phyloP scores from a whole-genome alignment of 2,797 vertebrate species.

The Scyliorhinus canicula region DNA sequence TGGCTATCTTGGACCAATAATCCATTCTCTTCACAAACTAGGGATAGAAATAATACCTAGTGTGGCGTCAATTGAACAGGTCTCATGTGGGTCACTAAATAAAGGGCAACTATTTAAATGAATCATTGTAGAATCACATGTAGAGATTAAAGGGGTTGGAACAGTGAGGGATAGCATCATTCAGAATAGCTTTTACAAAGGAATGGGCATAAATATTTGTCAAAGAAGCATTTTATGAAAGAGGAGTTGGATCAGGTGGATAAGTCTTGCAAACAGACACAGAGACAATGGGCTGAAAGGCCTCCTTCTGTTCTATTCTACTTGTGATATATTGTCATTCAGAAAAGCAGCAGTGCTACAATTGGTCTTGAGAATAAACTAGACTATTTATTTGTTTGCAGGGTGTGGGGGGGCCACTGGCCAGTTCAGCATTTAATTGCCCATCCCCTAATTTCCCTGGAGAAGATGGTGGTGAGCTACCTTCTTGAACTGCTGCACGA shows the following conservation, averaged over 20 bases:
- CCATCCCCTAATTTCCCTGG: too few relatives aligned
- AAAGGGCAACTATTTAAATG: background rate
- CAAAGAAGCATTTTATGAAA: too few relatives aligned
- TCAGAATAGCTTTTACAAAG: too few relatives aligned
- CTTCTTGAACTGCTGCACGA: too few relatives aligned
- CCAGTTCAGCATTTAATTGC: too few relatives aligned
- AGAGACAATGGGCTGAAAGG: too few relatives aligned
- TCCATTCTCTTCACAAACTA: background rate
- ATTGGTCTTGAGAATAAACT: background rate
- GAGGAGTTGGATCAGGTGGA: too few relatives aligned
- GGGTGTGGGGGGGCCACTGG: too few relatives aligned
- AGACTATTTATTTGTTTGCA: background rate
- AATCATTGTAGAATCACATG: background rate
- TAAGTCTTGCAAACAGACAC: too few relatives aligned
- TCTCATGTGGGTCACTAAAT: background rate
- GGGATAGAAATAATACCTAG: background rate
- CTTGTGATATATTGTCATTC: background rate
- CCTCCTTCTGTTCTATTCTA: background rate
- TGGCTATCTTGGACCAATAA: background rate
- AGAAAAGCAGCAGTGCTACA: background rate
- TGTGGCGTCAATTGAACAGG: background rate
- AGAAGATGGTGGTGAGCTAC: too few relatives aligned
- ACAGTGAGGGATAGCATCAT: too few relatives aligned
- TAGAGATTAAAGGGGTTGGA: background rate
- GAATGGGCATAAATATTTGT: too few relatives aligned